Base-by-base conservation (phyloP, 2,888 invertebrate species). In the Brenthis hecate region DNA sequence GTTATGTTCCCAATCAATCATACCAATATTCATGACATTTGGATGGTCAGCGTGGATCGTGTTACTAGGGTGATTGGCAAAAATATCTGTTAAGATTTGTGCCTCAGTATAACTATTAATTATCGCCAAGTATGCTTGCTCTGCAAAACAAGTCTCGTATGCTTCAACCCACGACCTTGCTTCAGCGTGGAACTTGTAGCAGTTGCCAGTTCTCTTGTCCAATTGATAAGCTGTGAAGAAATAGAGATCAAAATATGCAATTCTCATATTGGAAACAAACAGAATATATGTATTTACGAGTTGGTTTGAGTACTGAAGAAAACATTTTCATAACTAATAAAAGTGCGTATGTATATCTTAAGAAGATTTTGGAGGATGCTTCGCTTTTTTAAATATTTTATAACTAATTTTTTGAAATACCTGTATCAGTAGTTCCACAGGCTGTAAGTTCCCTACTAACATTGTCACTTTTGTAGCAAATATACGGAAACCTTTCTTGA, bases 51-150 rank as follows among this genome's bases (percentile, higher is more conserved):
- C 16, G 2, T 1, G 13, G 6, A 62, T 19, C 36, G 32, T 19
- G 16, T 14, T 14, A 8, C 36, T 19, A 8, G 51, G 51, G 19
- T 61, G 19, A 1, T 54, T 53, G 8, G 16, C 13, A 62, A 62
- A 62, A 36, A 62, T 19, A 19, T 62, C 53, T 55, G 11, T 48
- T 43, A 76, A 13, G 14, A 77, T 57, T 48, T 66, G 55, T 0
- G 74, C 76, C 63, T 80, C 79, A 0, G 48, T 60, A 0, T 69
- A 66, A 13, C 74, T 78, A 66, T 80, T 77, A 65, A 78, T 73
- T 66, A 78, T 73, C 36, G 70, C 68, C 43, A 72, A 60, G 32
- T 70, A 63, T 3, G 16, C 67, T 3, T 67, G 62, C 57, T 72
- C 72, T 11, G 72, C 70, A 36, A 67, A 43, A 48, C 72, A 72